These are phyloP conservation scores for Crossocerus cetratus DNA, from an alignment of 2,888 invertebrate species.

Conservation along the genomic window DNA sequence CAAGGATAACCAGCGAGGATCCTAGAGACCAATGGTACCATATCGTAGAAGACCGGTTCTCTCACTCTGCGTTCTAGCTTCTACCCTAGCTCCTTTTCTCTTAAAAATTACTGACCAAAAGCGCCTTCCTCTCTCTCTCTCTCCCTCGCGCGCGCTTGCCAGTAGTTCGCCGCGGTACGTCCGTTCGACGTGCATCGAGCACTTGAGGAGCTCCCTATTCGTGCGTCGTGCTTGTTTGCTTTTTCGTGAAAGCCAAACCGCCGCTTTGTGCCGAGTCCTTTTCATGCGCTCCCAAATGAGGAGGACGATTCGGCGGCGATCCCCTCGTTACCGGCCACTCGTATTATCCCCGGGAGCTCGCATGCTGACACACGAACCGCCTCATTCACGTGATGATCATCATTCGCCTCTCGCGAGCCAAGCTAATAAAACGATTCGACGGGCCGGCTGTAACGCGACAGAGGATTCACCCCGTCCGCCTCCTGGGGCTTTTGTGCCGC, in stretches of 20 bases:
- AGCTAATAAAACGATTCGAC: no score
- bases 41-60: conserved; percentile 56
- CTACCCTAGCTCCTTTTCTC: conserved; percentile 50
- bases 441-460: no score
- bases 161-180: conserved; percentile 20
- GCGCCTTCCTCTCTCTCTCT: conserved; percentile 22
- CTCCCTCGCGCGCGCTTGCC: conserved; percentile 5
- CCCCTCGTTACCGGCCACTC: conserved; percentile 19
- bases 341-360: no score
- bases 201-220: not conserved
- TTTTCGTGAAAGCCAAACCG: conserved; percentile 57
- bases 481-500: no score
- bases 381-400: no score
- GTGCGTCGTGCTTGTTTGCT: conserved; percentile 52
- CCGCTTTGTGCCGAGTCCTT: conserved; percentile 42
- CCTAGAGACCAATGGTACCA: conserved; percentile 39
- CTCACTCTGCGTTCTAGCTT: conserved; percentile 1
- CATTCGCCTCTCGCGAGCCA: no score
- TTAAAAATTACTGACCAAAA: conserved; percentile 54
- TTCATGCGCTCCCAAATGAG: conserved; percentile 39
- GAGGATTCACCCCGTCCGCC: no score
- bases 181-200: not conserved
- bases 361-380: no score
- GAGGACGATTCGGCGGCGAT: conserved; percentile 41
- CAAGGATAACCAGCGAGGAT: conserved; percentile 27